phyloP scores from a whole-genome alignment of 1,140 invertebrate genomes.

The Piezodorus guildinii region DNA sequence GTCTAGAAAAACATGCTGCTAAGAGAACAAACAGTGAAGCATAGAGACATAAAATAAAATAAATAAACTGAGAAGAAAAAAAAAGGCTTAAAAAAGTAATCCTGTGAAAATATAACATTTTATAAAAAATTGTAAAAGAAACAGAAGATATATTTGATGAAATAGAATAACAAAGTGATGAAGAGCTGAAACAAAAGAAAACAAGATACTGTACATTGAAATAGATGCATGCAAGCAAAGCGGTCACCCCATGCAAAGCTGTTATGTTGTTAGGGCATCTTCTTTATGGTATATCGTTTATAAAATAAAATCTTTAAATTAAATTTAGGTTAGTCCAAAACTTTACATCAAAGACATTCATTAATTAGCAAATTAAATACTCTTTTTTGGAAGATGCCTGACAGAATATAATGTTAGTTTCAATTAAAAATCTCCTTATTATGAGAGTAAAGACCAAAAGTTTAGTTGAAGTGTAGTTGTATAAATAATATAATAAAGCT shows the following conservation, averaged over 20 bases:
- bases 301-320: too few species aligned
- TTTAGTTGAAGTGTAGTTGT: too few species aligned
- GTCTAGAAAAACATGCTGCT: conserved; percentile 5
- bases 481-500: too few species aligned
- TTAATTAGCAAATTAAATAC: too few species aligned
- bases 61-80: not conserved
- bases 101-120: not conserved
- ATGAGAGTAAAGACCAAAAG: too few species aligned
- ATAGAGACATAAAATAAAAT: not conserved
- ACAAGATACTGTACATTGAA: not conserved
- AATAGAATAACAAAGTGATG: conserved; percentile 1
- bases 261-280: not conserved
- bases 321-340: too few species aligned
- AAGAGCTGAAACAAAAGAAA: conserved; percentile 1
- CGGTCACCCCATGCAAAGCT: not conserved
- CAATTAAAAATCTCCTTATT: too few species aligned
- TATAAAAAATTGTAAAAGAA: conserved; percentile 2
- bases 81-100: not conserved
- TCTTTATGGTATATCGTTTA: too few species aligned
- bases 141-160: not conserved
- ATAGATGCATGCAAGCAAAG: not conserved
- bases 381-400: too few species aligned
- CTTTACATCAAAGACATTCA: too few species aligned
- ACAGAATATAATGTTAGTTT: too few species aligned
- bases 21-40: too few species aligned